These are phyloP conservation scores for Myrmecophaga tridactyla DNA, from an alignment of 2,113 vertebrate genomes.

Conservation along the genomic window DNA sequence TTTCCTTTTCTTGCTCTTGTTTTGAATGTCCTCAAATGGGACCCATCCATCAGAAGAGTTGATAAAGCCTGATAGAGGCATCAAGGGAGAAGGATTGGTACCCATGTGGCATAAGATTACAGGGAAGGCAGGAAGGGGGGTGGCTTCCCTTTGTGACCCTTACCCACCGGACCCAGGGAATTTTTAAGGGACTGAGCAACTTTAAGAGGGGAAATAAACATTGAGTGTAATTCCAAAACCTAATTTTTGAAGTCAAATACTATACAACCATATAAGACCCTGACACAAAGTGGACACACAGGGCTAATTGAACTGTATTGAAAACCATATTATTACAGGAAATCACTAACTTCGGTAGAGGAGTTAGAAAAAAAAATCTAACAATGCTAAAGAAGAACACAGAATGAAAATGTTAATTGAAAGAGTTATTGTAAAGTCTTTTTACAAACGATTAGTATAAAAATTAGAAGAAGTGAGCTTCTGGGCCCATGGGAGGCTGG, in stretches of 20 bases:
- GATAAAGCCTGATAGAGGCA: neutral
- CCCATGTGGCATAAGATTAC: neutral
- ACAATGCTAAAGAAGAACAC: neutral
- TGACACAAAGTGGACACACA: neutral
- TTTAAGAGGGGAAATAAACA: neutral
- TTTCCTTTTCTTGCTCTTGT: neutral
- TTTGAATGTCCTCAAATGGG: neutral
- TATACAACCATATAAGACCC: neutral
- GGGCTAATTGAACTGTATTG: neutral
- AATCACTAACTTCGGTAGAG: neutral
- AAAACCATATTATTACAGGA: neutral
- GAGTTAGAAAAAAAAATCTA: neutral
- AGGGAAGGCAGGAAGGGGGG: neutral
- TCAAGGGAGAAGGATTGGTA: neutral
- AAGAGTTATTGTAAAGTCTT: neutral
- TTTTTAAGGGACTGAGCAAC: neutral
- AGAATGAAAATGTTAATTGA: neutral
- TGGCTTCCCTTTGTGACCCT: neutral
- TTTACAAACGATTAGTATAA: constrained; percentile 3
- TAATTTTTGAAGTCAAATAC: constrained; percentile 2
- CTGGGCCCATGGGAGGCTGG: neutral
- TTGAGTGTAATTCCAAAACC: neutral
- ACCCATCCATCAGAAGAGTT: neutral
- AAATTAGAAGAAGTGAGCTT: constrained; percentile 7
- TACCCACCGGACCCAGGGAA: neutral